These are phyloP conservation scores for Diorhabda carinulata DNA, from an alignment of 1,140 invertebrate species.

Conservation along the genomic window DNA sequence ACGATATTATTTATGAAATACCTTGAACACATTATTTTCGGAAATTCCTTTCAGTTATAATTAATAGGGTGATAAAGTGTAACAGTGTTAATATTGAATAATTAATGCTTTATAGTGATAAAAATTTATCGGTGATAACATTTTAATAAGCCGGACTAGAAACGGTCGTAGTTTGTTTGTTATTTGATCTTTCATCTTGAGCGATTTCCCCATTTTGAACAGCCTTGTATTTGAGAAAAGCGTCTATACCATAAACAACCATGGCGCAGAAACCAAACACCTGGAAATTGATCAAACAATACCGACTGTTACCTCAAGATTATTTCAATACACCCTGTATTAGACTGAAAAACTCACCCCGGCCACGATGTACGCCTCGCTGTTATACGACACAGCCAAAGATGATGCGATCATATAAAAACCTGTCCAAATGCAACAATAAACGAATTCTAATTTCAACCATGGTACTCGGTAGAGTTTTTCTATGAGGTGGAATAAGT, in stretches of 20 bases:
- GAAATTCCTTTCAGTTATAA: too few relatives aligned
- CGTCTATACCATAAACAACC: conserved; percentile 72
- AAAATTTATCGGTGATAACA: too few relatives aligned
- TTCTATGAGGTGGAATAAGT: conserved; percentile 81
- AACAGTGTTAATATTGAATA: too few relatives aligned
- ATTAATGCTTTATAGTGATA: too few relatives aligned
- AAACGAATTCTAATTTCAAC: conserved; percentile 78
- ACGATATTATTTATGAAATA: too few relatives aligned
- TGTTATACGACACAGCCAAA: conserved; percentile 57
- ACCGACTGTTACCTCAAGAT: too few relatives aligned
- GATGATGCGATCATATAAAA: conserved; percentile 68
- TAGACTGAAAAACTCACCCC: conserved; percentile 57
- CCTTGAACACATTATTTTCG: too few relatives aligned
- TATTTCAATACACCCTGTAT: background rate
- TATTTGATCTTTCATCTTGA: conserved; percentile 65
- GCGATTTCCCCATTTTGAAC: conserved; percentile 63
- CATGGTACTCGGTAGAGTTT: conserved; percentile 83
- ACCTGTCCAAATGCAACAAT: conserved; percentile 65
- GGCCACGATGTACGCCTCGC: conserved; percentile 59
- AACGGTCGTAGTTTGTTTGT: conserved; percentile 60
- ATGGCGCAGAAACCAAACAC: conserved; percentile 78
- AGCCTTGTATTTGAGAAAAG: conserved; percentile 68
- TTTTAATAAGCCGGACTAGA: conserved; percentile 9
- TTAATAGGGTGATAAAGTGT: too few relatives aligned
- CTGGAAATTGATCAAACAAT: conserved; percentile 46